These are phyloP conservation scores for Drosophila malerkotliana DNA, from an alignment of 1,140 invertebrate species.

Conservation along the genomic window DNA sequence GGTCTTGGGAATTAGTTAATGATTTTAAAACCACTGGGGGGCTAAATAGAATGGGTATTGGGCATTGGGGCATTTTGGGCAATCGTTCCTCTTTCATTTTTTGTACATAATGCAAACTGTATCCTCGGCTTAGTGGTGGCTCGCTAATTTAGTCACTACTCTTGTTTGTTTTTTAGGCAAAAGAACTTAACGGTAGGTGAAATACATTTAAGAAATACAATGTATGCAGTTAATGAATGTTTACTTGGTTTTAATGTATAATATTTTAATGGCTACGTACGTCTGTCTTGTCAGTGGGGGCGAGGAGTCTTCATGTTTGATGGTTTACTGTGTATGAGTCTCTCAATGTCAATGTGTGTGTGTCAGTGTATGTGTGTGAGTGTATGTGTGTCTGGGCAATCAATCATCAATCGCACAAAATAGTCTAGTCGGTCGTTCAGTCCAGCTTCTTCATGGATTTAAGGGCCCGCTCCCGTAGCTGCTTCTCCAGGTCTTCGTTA, in stretches of 20 bases:
- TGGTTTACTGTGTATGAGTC: too few relatives aligned
- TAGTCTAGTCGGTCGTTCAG: constrained; percentile 52
- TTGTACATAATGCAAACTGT: constrained; percentile 79
- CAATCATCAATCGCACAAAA: constrained; percentile 17
- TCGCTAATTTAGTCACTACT: constrained; percentile 33
- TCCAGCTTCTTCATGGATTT: constrained; percentile 86
- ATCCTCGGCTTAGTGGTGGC: constrained; percentile 51
- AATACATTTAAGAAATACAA: constrained; percentile 73
- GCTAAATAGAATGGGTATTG: constrained; percentile 30
- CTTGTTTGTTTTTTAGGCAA: constrained; percentile 43
- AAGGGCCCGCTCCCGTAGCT: constrained; percentile 93
- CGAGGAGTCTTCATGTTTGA: constrained; percentile 10
- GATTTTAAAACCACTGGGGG: constrained; percentile 50
- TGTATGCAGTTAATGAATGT: constrained; percentile 63
- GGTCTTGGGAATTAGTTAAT: constrained; percentile 20
- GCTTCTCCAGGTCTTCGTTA: constrained; percentile 93
- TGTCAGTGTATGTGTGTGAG: constrained; percentile 9
- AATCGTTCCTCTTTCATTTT: constrained; percentile 35
- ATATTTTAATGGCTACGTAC: constrained; percentile 68
- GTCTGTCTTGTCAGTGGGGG: constrained; percentile 49
- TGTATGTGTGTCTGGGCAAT: constrained; percentile 16
- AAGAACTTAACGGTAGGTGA: constrained; percentile 69
- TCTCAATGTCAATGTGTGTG: constrained; percentile 8
- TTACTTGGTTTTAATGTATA: constrained; percentile 65
- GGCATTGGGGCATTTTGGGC: background rate